A percentile compares a stretch with the other conserved stretches of the same genome.
Conservation (phyloP, 2,113 vertebrate species). For the Anoura caudifer region DNA sequence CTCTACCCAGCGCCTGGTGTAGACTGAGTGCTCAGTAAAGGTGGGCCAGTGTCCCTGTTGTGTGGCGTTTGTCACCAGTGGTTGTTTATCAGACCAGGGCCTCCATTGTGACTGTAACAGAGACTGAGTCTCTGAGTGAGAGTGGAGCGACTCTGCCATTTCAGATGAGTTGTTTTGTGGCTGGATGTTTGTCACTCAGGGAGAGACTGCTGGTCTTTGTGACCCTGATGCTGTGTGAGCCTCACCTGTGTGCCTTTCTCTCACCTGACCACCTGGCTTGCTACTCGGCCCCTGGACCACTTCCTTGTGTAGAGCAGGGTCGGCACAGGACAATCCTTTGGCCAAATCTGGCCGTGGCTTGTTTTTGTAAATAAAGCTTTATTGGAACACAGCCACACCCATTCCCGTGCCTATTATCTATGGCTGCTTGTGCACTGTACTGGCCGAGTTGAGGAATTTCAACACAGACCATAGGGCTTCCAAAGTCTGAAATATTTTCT, state of each 20-base stretch:
- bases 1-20: background rate
- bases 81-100: background rate
- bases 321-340: background rate
- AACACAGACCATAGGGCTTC: background rate
- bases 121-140: background rate
- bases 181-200: background rate
- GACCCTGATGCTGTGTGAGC: background rate
- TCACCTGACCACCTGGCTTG: background rate
- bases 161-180: background rate
- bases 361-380: slow-evolving; percentile 36
- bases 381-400: background rate
- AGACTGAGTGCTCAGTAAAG: background rate
- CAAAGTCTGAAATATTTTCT: background rate
- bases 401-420: background rate
- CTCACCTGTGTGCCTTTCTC: background rate
- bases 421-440: background rate
- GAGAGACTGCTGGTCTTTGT: background rate
- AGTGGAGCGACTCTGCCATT: background rate
- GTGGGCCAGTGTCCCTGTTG: rapidly evolving
- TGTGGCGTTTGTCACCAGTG: background rate
- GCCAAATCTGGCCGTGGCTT: background rate
- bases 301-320: background rate
- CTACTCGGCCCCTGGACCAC: background rate
- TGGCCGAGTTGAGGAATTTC: background rate
- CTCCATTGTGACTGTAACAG: background rate